phyloP scores from a whole-genome alignment of 2,888 invertebrate species.

The Andrena minutula region DNA sequence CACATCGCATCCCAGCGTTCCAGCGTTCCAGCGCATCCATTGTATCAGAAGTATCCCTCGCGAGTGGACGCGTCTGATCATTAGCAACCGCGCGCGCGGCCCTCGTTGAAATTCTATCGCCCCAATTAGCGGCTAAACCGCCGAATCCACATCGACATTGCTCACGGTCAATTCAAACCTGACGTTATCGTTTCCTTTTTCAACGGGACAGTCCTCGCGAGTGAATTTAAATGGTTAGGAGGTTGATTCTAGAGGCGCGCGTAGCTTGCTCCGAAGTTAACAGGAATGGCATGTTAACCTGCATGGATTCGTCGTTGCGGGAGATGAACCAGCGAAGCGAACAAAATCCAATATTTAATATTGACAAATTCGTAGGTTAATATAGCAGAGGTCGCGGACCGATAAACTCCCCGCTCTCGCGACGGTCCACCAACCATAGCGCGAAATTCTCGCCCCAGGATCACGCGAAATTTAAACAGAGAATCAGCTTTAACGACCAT shows the following conservation, averaged over 20 bases:
- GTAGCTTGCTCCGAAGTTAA: neutral
- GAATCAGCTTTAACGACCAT: conserved; percentile 57
- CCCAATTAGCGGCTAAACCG: conserved; percentile 58
- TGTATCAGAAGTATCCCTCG: conserved; percentile 62
- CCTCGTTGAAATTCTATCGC: conserved; percentile 55
- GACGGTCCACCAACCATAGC: conserved; percentile 33
- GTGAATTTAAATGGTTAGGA: too few relatives aligned
- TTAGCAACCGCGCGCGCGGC: conserved; percentile 40
- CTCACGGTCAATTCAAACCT: neutral
- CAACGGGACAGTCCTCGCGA: neutral
- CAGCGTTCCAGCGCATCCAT: conserved; percentile 49
- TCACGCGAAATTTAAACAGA: conserved; percentile 31
- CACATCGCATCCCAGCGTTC: conserved; percentile 7
- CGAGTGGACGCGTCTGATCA: conserved; percentile 41
- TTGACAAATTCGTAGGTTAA: conserved; percentile 30
- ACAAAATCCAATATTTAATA: neutral
- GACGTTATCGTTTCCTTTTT: neutral
- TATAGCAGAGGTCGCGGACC: neutral
- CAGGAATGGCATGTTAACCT: too few relatives aligned
- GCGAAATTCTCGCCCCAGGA: conserved; percentile 6
- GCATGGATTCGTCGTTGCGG: neutral
- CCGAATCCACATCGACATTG: neutral
- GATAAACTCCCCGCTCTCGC: conserved; percentile 11
- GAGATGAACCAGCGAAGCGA: conserved; percentile 1
- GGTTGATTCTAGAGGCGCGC: too few relatives aligned